Evolutionary conservation across 1,140 invertebrate species (phyloP).

Genomic region (Drosophila repleta): DNA sequence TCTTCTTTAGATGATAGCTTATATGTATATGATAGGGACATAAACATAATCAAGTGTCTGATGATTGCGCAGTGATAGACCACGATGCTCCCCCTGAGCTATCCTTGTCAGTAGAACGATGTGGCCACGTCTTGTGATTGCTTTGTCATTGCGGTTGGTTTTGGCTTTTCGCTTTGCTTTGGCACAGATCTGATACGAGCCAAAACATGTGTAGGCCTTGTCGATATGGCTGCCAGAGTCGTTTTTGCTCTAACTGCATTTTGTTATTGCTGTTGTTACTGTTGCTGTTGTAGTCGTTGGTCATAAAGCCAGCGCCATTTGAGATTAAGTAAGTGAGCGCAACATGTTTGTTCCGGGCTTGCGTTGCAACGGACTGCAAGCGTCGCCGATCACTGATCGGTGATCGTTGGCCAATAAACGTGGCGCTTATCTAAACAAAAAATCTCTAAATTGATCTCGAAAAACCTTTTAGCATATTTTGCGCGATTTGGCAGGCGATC

Average conservation of each 20-base stretch:
- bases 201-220: conserved; percentile 74
- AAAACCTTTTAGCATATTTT: conserved; percentile 83
- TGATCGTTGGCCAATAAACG: conserved; percentile 76
- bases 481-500: conserved; percentile 77
- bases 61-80: not conserved
- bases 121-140: conserved; percentile 24
- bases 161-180: conserved; percentile 31
- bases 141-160: conserved; percentile 65
- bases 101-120: conserved; percentile 15
- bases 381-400: conserved; percentile 28
- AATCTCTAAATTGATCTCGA: conserved; percentile 82
- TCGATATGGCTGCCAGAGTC: conserved; percentile 54
- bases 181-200: conserved; percentile 71
- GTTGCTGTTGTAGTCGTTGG: conserved; percentile 31
- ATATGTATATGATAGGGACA: too few species aligned
- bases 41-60: too few species aligned
- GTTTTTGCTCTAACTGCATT: conserved; percentile 10
- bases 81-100: conserved; percentile 3
- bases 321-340: conserved; percentile 73
- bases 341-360: conserved; percentile 45
- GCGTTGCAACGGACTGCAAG: conserved; percentile 2
- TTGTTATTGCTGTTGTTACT: conserved; percentile 13
- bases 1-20: too few species aligned
- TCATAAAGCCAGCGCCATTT: conserved; percentile 69
- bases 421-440: conserved; percentile 77